These are phyloP conservation scores for Enteromius anoplus DNA, from an alignment of 2,797 vertebrate species.

Conservation along the genomic window DNA sequence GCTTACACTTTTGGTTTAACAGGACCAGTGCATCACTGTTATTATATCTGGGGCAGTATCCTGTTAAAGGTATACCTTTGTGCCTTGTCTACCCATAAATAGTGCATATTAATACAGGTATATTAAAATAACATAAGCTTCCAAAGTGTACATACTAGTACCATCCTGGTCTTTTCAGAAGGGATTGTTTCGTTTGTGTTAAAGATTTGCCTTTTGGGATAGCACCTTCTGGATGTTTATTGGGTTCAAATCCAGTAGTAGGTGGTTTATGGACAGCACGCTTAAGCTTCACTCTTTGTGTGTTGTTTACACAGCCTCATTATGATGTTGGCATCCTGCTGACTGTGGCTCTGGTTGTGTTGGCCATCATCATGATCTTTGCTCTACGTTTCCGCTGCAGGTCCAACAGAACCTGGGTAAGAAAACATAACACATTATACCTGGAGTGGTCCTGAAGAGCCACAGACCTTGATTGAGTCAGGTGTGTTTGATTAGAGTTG, in stretches of 20 bases:
- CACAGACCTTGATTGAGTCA: not conserved
- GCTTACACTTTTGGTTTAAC: not conserved
- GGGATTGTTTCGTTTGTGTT: not conserved
- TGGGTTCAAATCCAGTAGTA: not conserved
- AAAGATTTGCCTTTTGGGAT: not conserved
- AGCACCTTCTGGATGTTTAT: not conserved
- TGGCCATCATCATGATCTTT: constrained; percentile 88
- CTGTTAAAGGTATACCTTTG: not conserved
- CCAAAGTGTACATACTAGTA: not conserved
- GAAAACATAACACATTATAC: not conserved
- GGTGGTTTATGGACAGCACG: not conserved
- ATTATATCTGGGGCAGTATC: not conserved
- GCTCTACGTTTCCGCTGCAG: constrained; percentile 91
- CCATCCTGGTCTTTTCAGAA: not conserved
- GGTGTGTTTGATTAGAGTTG: not conserved
- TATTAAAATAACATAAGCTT: not conserved
- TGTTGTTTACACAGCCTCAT: constrained; percentile 77
- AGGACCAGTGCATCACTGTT: not conserved
- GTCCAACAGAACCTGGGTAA: constrained; percentile 86
- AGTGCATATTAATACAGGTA: not conserved
- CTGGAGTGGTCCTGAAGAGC: not conserved
- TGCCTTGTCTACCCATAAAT: not conserved
- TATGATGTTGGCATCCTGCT: constrained; percentile 94
- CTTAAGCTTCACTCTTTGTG: not conserved
- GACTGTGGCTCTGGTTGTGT: constrained; percentile 87